Evolutionary conservation across 2,797 vertebrate genomes (phyloP).

Genomic region (Diplodus puntazzo): DNA sequence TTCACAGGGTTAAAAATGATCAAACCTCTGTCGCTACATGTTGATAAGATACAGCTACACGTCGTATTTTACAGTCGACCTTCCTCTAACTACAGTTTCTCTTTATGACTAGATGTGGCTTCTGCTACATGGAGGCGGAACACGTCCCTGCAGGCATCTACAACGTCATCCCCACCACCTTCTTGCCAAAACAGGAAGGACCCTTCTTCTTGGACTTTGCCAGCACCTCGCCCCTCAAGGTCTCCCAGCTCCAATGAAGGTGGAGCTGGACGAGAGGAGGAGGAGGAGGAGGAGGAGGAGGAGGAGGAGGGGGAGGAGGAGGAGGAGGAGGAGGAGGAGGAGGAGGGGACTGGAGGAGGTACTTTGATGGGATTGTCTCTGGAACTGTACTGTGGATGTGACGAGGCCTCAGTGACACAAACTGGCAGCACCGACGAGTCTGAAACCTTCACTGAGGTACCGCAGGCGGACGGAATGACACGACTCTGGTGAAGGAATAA

Average conservation of each 20-base stretch:
- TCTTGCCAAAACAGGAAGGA: conserved; percentile 97
- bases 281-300: no score
- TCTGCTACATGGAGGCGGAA: conserved; percentile 95
- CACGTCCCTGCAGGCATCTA: conserved; percentile 91
- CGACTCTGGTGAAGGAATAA: not conserved
- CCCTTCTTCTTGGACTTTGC: conserved; percentile 98
- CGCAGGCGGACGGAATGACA: not conserved
- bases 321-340: no score
- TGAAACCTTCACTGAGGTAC: not conserved
- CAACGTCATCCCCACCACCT: conserved; percentile 96
- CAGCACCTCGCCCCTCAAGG: conserved; percentile 87
- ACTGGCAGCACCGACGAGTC: not conserved
- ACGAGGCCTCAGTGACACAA: conserved; percentile 9
- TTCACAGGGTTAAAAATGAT: no score
- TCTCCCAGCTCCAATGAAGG: conserved; percentile 94
- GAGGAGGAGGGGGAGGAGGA: no score
- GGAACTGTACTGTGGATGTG: conserved; percentile 25
- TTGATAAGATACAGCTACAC: not conserved
- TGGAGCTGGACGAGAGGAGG: not conserved
- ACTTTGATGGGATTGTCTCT: conserved; percentile 3
- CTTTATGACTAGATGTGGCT: conserved; percentile 90
- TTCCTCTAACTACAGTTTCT: not conserved
- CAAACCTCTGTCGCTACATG: not conserved
- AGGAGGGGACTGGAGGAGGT: not conserved
- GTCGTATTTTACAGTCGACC: not conserved